phyloP scores from a whole-genome alignment of 2,797 vertebrate genomes.

The Philypnodon macrostomus region DNA sequence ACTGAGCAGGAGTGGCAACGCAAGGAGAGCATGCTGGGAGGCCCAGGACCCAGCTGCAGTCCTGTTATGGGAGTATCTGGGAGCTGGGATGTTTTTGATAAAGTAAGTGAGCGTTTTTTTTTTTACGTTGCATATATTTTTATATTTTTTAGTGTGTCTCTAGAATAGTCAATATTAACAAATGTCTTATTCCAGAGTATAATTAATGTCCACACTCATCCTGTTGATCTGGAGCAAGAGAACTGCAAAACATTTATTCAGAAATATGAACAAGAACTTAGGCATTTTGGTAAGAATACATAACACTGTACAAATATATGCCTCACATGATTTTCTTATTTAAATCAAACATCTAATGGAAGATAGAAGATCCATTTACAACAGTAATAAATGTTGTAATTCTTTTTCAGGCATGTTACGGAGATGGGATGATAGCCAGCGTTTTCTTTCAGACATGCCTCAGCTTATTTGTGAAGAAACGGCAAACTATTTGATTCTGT shows the following conservation, averaged over 20 bases:
- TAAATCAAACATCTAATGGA: too few species aligned
- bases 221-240: slow-evolving; percentile 80
- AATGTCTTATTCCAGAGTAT: slow-evolving; percentile 80
- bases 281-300: slow-evolving; percentile 89
- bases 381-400: background rate
- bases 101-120: slow-evolving; percentile 68
- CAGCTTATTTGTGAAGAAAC: slow-evolving; percentile 96
- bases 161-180: background rate
- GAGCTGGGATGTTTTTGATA: slow-evolving; percentile 93
- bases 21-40: slow-evolving; percentile 89
- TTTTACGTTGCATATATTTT: background rate
- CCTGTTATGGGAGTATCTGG: slow-evolving; percentile 77
- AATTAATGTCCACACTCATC: slow-evolving; percentile 84
- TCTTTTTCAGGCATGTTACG: slow-evolving; percentile 87
- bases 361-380: background rate
- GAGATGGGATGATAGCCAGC: slow-evolving; percentile 96
- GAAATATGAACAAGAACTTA: slow-evolving; percentile 88
- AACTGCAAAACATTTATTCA: slow-evolving; percentile 84
- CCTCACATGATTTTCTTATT: too few species aligned
- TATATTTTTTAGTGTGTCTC: background rate
- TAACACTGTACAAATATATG: background rate
- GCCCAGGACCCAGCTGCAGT: slow-evolving; percentile 79
- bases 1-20: slow-evolving; percentile 91
- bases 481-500: slow-evolving; percentile 89
- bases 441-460: slow-evolving; percentile 89